Percentiles rank a stretch among this genome's conserved stretches.
phyloP scores from a whole-genome alignment of 2,888 invertebrate genomes.

The Scrobipalpa costella region DNA sequence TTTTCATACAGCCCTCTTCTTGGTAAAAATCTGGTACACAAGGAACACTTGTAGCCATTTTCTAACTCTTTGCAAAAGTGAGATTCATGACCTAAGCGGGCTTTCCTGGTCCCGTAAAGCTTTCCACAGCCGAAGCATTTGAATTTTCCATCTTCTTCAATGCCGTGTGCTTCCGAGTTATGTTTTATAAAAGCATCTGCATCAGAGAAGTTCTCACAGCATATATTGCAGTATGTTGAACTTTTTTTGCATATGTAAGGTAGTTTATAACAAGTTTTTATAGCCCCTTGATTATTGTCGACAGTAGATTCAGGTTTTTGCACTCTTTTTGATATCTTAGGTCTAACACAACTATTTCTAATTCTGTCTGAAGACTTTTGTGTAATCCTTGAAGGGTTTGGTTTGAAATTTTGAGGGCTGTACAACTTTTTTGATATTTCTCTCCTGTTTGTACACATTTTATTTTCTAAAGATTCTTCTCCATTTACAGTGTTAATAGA shows the following conservation, averaged over 20 bases:
- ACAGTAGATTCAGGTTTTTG: no score
- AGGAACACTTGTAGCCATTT: slow-evolving; percentile 63
- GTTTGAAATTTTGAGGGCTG: no score
- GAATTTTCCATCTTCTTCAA: slow-evolving; percentile 1
- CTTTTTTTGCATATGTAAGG: not conserved
- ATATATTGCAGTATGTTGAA: slow-evolving; percentile 58
- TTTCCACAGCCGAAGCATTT: not conserved
- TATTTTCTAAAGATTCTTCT: no score
- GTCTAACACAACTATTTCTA: no score
- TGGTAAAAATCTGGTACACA: slow-evolving; percentile 58
- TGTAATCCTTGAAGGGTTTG: no score
- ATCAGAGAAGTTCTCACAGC: slow-evolving; percentile 52
- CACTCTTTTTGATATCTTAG: no score
- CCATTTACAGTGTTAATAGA: no score
- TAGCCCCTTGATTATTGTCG: slow-evolving; percentile 38
- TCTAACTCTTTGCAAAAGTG: slow-evolving; percentile 63
- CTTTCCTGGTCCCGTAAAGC: not conserved
- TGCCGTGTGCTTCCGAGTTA: slow-evolving; percentile 39
- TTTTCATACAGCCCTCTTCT: slow-evolving; percentile 55
- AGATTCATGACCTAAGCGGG: not conserved
- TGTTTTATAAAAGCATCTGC: slow-evolving; percentile 47
- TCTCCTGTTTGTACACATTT: no score
- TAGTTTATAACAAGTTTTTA: not conserved
- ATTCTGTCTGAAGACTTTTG: no score
- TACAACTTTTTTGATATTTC: no score